Evolutionary conservation across 2,797 vertebrate genomes (phyloP), one percentile per base, ranked within the genome.

Genomic region (Ctenopoma multispine): DNA sequence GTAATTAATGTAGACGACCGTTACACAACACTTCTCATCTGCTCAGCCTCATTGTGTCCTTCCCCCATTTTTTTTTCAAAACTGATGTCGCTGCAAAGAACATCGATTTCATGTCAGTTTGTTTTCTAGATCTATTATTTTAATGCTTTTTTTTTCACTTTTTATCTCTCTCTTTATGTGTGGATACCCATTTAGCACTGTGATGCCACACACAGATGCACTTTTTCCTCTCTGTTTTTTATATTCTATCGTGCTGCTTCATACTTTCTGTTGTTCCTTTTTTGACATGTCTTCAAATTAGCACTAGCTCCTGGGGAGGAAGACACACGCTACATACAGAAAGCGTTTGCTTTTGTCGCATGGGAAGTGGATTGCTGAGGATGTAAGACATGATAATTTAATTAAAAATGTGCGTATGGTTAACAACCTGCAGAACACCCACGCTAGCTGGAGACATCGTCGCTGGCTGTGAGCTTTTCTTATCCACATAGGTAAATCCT

Each of bases 21-120:
- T 82, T 82, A 72, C 34, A 63, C 51, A 87, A 79, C 79, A 65
- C 74, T 73, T 81, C 54, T 76, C 20, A 9, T 75, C 61, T 58
- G 41, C 53, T 58, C 57, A 72, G 53, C 70, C 67, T 77, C 73
- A 66, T 53, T 74, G 59, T 72, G 54, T 72, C 66, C 57, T 46
- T 34, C 40, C 29, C 61, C 34, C n/a, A 2, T 60, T 66, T 53
- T 50, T 57, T 43, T n/a, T n/a, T n/a, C n/a, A n/a, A n/a, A n/a
- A n/a, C n/a, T n/a, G n/a, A n/a, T n/a, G 76, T 72, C 71, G 50
- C 66, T 43, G 60, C 63, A 36, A 38, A 74, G 76, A 47, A 66
- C 55, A 31, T 23, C 20, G 55, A 51, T 62, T 47, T 43, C 31
- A 6, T 44, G 43, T 46, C 44, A 57, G 44, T 51, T 69, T 57